Evolutionary conservation across 2,888 invertebrate genomes (phyloP), one percentile per base, ranked within the genome.

Genomic region (Amblyteles armatorius): DNA sequence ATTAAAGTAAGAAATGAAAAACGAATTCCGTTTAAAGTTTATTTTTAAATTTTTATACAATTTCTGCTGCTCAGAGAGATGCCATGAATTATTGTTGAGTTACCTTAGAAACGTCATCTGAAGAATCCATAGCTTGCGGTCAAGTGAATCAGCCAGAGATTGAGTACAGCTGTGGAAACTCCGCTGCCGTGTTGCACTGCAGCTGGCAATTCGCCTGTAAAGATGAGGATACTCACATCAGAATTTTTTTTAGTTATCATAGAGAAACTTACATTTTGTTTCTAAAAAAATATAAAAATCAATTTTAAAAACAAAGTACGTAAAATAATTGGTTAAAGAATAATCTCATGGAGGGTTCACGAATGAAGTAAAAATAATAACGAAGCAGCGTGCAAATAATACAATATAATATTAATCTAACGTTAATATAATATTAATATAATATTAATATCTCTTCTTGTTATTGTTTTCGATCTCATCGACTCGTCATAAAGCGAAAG

Each of bases 91-190:
- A 26, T 13, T 36, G 2, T 79, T 40, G 79, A 29, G 79, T 88
- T 88, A 93, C 93, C 93, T 93, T 93, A 94, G 87, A 90, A 93
- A 90, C 92, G 93, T 94, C 94, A 94, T 94, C 94, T 94, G 90
- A 93, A 92, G 89, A 94, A 93, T 78, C 93, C 92, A 89, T 93
- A 93, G 89, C 93, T 94, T 86, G 93, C 91, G 76, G 94, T 93
- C 79, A 93, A 89, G 88, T 93, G 93, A 89, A 94, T 91, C 83
- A 94, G 90, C 94, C 94, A 94, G 74, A 93, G 90, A 91, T 93
- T 94, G 86, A 93, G 91, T 77, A 94, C 93, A 83, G 94, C 93
- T 87, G 91, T 91, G 26, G 94, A 94, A 83, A 93, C 94, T 77
- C 94, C 94, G 85, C 92, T 94, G 13, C 93, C 94, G 86, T 94